Evolutionary conservation across 2,888 invertebrate species (phyloP).

Genomic region (Prosopocoilus inquinatus): DNA sequence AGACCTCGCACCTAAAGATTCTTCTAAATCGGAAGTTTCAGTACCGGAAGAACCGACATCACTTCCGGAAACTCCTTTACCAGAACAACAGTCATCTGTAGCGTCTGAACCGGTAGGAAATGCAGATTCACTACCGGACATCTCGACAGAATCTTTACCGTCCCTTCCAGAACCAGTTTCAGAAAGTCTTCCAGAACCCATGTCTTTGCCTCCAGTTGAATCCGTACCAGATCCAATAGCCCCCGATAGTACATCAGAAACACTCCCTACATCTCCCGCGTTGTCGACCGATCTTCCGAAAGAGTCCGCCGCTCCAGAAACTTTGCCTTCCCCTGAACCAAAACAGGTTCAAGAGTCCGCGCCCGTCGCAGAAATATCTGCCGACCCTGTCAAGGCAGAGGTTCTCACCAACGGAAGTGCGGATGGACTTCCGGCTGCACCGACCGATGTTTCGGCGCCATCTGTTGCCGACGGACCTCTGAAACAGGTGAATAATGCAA

Average conservation of each 20-base stretch:
- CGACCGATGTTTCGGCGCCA: constrained; percentile 53
- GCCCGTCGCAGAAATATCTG: constrained; percentile 20
- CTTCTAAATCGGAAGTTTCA: constrained; percentile 6
- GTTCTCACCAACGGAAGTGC: constrained; percentile 47
- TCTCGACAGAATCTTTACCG: constrained; percentile 48
- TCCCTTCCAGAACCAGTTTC: constrained; percentile 45
- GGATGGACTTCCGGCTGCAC: constrained; percentile 46
- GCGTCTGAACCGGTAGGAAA: constrained; percentile 35
- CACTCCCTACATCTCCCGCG: neutral
- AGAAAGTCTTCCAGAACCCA: constrained; percentile 45
- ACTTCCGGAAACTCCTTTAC: constrained; percentile 9
- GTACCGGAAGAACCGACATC: constrained; percentile 23
- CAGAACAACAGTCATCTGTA: constrained; percentile 12
- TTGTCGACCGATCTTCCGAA: constrained; percentile 6
- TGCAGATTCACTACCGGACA: constrained; percentile 48
- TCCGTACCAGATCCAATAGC: constrained; percentile 47
- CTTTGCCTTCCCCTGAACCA: constrained; percentile 10
- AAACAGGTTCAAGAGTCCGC: constrained; percentile 27
- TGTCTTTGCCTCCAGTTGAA: constrained; percentile 50
- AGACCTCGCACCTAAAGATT: constrained; percentile 1
- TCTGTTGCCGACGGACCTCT: constrained; percentile 56
- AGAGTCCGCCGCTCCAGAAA: neutral
- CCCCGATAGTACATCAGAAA: constrained; percentile 23
- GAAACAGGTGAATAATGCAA: constrained; percentile 52
- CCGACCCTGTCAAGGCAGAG: constrained; percentile 31